Base-by-base conservation (phyloP, 2,113 vertebrate species). In the Equus przewalskii region DNA sequence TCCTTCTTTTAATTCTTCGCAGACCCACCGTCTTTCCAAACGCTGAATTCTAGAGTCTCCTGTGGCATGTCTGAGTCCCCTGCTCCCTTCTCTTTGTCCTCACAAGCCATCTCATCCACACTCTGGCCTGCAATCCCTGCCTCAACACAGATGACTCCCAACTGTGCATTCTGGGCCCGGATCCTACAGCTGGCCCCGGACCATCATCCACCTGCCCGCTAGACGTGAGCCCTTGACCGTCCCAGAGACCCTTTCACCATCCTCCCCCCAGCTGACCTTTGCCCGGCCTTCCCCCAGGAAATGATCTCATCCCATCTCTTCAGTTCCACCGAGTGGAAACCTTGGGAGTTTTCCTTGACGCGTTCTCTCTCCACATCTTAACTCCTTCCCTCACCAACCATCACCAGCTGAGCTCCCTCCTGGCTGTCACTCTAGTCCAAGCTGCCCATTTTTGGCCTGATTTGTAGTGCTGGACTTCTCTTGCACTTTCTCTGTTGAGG, bases 301-400 rank as follows among this genome's bases (percentile, higher is more conserved):
- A 7, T n/a, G 12, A 3, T 58, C 36, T 18, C 79, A 41, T 28
- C 15, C 12, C 5, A 22, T 22, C 13, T 44, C n/a, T 75, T 21
- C 14, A 12, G 26, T 44, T 60, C 85, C 33, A 8, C 10, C 69
- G 18, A 1, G 3, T 81, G 73, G 85, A 69, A 44, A 54, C 73
- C 46, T 60, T 12, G 13, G 19, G 62, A 15, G 26, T 26, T 95
- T 81, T 56, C 44, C 49, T 67, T n/a, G 49, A 65, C 36, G 6
- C 3, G 7, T 18, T n/a, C 21, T 46, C 18, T 15, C 4, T 56
- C 46, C 11, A 11, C 7, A 46, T 56, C 84, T 72, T 56, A 64
- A 13, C 2, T 14, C 18, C n/a, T 60, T 36, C 13, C 33, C n/a
- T 6, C 0, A 33, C 41, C 13, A 12, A 4, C n/a, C 3, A n/a